Base-by-base conservation (phyloP, 1,140 invertebrate species). In the Drosophila nikananu region DNA sequence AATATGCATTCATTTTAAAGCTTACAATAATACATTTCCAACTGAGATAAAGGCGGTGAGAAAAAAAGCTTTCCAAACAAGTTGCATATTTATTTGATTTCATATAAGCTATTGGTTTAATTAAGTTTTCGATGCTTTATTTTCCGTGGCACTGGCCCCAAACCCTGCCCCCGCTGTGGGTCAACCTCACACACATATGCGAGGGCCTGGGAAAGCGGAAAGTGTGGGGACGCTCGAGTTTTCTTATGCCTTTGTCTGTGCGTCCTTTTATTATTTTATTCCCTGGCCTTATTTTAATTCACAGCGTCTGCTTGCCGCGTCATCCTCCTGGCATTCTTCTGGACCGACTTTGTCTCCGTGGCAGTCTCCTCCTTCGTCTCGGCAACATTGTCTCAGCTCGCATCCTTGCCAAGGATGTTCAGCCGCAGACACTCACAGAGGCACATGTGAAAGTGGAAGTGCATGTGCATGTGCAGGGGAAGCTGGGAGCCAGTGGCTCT, bases 241-340 rank as follows among this genome's bases (percentile, higher is more conserved):
- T 86, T 91, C 86, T 86, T 86, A 77, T 80, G 81, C 86, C 84
- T 89, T 91, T 91, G 86, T 90, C 86, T 90, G 89, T 81, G 68
- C 84, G 84, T 89, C 78, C 84, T 89, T 90, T 90, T 90, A 90
- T 90, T 90, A 90, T 91, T 90, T 90, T 91, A 90, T 90, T 90
- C 79, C 70, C 79, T 90, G 86, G 86, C 86, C 86, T 91, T 90
- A 87, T 90, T 91, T 90, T 90, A 90, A 90, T 90, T 90, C 86
- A 80, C 86, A 91, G 86, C 82, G 86, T 90, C 86, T 89, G 86
- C 75, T 55, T 89, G 86, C 75, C 71, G 81, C 81, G 86, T 89
- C 86, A 89, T 89, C 67, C 86, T 90, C 66, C 55, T 30, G 68
- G 37, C 71, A 65, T 67, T 64, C 80, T 75, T 70, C 64, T 62